Base-by-base conservation (phyloP, 2,113 vertebrate species). In the Struthidea cinerea region DNA sequence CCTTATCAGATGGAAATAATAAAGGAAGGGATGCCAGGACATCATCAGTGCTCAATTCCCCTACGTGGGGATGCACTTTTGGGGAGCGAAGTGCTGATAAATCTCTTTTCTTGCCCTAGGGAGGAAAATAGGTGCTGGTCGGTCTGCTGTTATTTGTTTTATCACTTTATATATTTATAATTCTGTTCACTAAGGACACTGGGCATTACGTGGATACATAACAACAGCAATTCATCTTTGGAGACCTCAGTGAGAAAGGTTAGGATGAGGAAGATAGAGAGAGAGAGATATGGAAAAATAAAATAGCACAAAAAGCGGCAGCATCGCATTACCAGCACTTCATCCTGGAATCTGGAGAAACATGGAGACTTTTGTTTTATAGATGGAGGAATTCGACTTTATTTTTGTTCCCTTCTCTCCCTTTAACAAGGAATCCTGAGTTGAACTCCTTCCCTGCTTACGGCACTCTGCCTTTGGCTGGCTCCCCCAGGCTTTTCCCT, bases 341-440 rank as follows among this genome's bases (percentile, higher is more conserved):
- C 82, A 67, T 11, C n/a, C 41, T 26, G 53, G 30, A 84, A 39
- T 30, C 33, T 52, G 42, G 35, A 87, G 49, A 74, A 80, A 67
- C 7, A 16, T 1, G 44, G 67, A 80, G 56, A 14, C 13, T 84
- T 81, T 39, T 47, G 39, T 56, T 81, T 90, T 74, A 47, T 3
- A 53, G 13, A 37, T 78, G 82, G 60, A 84, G 68, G 83, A 70
- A 24, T 90, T 81, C 16, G 9, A 27, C 42, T 93, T 88, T 49
- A 19, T 70, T 12, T 15, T 90, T 35, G 16, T 64, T 94, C 27
- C 3, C 30, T 91, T 82, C 74, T 83, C 28, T n/a, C 50, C 59
- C 63, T 78, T 89, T 46, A 44, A 56, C n/a, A 37, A 90, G 37
- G 76, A 93, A 94, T 90, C 96, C 93, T 84, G 96, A 95, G 71